Percentiles rank a stretch among this genome's conserved stretches.
Conservation (phyloP, 2,113 vertebrate genomes). For the Triplophysa dalaica region DNA sequence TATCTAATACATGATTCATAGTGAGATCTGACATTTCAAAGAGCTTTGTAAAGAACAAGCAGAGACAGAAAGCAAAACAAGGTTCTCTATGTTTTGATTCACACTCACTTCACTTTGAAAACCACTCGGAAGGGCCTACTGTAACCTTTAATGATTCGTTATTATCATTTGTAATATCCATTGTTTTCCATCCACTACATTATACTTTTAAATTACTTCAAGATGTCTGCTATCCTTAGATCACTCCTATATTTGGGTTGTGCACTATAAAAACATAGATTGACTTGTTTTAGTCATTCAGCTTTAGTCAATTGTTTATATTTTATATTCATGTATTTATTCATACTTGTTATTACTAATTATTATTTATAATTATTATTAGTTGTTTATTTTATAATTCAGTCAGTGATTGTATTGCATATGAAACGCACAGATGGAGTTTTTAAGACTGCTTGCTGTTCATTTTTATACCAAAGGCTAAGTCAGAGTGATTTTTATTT, state of each 20-base stretch:
- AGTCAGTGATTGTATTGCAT: no score
- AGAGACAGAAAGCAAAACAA: conserved; percentile 6
- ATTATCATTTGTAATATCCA: conserved; percentile 24
- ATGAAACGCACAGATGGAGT: no score
- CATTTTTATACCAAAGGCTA: background rate
- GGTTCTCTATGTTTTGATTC: conserved; percentile 30
- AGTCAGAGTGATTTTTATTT: background rate
- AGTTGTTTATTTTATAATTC: no score
- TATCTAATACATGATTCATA: background rate
- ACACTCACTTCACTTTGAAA: conserved; percentile 35
- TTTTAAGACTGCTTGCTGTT: no score
- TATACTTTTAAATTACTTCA: background rate
- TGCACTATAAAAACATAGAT: no score
- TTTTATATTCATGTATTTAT: no score
- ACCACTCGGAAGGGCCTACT: background rate
- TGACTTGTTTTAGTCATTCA: no score
- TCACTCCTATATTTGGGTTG: no score
- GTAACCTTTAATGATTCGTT: conserved; percentile 23
- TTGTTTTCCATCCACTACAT: conserved; percentile 28
- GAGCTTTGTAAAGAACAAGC: conserved; percentile 5
- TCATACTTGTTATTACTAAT: no score
- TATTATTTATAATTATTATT: no score
- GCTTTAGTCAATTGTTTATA: no score
- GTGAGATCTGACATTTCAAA: conserved; percentile 10
- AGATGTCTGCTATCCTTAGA: no score